These are phyloP conservation scores for Alaudala cheleensis DNA, from an alignment of 2,113 vertebrate species.

Conservation along the genomic window DNA sequence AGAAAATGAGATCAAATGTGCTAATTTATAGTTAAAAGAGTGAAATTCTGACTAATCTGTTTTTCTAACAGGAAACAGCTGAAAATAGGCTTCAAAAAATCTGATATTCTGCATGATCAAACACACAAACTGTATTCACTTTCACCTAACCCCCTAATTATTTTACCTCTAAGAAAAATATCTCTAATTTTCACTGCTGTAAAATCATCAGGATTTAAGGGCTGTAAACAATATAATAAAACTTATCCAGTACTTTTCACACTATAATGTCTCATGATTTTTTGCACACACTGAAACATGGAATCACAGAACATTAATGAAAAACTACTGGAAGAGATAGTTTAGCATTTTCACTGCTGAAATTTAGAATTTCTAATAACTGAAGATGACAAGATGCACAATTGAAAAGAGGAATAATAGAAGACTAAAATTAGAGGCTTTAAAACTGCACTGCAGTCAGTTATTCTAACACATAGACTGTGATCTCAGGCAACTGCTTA, in stretches of 20 bases:
- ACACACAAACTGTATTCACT: slow-evolving; percentile 15
- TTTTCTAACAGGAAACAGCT: slow-evolving; percentile 32
- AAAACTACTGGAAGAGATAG: not conserved
- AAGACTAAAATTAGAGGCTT: not conserved
- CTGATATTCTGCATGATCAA: slow-evolving; percentile 26
- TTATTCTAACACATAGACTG: not conserved
- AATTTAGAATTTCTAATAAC: slow-evolving; percentile 20
- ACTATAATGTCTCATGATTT: not conserved
- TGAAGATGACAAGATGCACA: not conserved
- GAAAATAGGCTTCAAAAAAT: slow-evolving; percentile 5
- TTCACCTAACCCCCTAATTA: slow-evolving; percentile 56
- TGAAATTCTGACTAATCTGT: not conserved
- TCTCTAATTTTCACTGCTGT: slow-evolving; percentile 60
- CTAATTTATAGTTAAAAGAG: not conserved
- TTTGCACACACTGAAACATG: not conserved
- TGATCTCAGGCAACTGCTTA: not conserved
- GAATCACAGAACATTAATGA: not conserved
- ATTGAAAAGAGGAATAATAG: not conserved
- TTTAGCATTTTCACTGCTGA: not conserved
- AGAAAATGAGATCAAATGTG: not conserved
- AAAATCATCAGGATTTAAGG: slow-evolving; percentile 46
- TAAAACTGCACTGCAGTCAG: not conserved
- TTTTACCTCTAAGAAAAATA: slow-evolving; percentile 64
- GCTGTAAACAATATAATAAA: slow-evolving; percentile 16
- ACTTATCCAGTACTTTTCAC: not conserved